A percentile compares a stretch with the other conserved stretches of the same genome.
These are phyloP conservation scores for Drosophila putrida DNA, from an alignment of 2,888 invertebrate species.

Conservation along the genomic window DNA sequence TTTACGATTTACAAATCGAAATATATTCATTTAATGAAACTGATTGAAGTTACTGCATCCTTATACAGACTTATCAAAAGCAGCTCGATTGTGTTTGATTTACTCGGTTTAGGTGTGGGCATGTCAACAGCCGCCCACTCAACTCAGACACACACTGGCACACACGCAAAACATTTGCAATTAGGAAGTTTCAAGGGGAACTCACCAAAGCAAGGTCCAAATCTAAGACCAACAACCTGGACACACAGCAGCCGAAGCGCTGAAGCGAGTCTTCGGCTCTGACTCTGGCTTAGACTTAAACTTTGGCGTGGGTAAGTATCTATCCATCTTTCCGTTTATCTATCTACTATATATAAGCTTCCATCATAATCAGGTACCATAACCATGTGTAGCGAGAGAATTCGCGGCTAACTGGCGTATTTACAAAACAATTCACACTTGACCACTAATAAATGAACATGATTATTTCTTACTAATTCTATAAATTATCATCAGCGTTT, in stretches of 20 bases:
- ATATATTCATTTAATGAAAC: constrained; percentile 8
- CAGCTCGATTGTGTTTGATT: constrained; percentile 38
- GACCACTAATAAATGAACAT: constrained; percentile 76
- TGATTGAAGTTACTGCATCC: not conserved
- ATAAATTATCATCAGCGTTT: constrained; percentile 70
- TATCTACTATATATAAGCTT: constrained; percentile 17
- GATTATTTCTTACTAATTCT: constrained; percentile 80
- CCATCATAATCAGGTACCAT: constrained; percentile 35
- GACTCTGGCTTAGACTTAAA: not conserved
- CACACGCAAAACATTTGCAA: constrained; percentile 28
- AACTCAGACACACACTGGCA: not conserved
- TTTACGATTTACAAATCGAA: constrained; percentile 18
- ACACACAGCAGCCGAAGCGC: not conserved
- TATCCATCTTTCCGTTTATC: constrained; percentile 13
- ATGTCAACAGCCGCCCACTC: not conserved
- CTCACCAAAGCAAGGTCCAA: constrained; percentile 16
- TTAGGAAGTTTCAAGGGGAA: constrained; percentile 75
- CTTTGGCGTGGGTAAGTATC: not conserved
- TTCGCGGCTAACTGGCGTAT: constrained; percentile 58
- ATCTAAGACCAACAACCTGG: constrained; percentile 44
- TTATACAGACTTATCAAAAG: constrained; percentile 9
- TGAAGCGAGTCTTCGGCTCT: constrained; percentile 41
- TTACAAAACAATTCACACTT: constrained; percentile 69
- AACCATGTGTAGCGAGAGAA: constrained; percentile 50
- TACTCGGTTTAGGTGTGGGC: not conserved